Base-by-base conservation (phyloP, 2,113 vertebrate species). In the Riparia riparia region DNA sequence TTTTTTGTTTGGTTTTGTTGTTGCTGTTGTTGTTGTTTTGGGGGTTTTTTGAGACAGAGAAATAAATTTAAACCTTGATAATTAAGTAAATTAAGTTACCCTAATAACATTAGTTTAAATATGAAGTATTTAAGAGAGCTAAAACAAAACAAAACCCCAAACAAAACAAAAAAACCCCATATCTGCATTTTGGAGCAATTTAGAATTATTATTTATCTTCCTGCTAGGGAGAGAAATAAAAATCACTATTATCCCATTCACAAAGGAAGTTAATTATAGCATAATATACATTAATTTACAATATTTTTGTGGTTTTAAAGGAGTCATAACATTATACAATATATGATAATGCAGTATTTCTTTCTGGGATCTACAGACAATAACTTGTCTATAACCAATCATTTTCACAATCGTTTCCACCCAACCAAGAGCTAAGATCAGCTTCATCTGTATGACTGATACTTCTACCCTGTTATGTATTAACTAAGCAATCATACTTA, bases 121-220 rank as follows among this genome's bases (percentile, higher is more conserved):
- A 19, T 28, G 8, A 86, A 65, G 1, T 39, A 60, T 50, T 74
- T 47, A n/a, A 53, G 15, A 53, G 3, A 57, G 0, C 24, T 58
- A 71, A 83, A 72, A 20, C 8, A 14, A 14, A 56, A 34, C 3
- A 47, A 70, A 45, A 22, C 7, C 7, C 4, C 16, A 32, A 61
- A 31, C 17, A 18, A 54, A 61, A 16, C 6, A 26, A 72, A 44
- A 42, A 6, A 20, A 3, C 0, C 1, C 1, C 12, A 41, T 21
- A 69, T 3, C 29, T 17, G 4, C 26, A 41, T 83, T 93, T 90
- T 64, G 21, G 6, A 76, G 47, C 3, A 70, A 57, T 17, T 61
- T 73, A 20, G 42, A 58, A 47, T 71, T 71, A 47, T 44, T 89
- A 20, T 78, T 90, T 54, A 80, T 19, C 28, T 53, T 85, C 63